Evolutionary conservation across 37 sponge, comb jelly and placozoan genomes (phyloP).

Genomic region (Spongia lamella): DNA sequence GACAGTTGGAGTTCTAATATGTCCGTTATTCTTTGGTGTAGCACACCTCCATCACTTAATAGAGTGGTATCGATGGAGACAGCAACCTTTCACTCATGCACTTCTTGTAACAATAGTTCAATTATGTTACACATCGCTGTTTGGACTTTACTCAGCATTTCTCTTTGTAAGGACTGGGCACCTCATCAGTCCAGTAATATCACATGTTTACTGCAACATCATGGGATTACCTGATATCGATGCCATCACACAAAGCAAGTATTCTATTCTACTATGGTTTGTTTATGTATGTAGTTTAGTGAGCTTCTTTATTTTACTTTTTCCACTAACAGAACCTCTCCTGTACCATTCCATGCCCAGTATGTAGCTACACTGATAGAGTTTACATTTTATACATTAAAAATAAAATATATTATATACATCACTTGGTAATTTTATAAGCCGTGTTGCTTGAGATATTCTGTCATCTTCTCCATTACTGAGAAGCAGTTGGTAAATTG

Average conservation of each 20-base stretch:
- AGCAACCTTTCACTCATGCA: conserved; percentile 21
- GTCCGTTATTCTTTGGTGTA: conserved; percentile 86
- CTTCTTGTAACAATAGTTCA: conserved; percentile 45
- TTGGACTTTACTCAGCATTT: conserved; percentile 77
- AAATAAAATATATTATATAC: no score
- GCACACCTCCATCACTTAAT: conserved; percentile 90
- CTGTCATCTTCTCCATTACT: conserved; percentile 75
- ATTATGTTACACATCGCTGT: conserved; percentile 70
- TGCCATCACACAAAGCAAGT: conserved; percentile 13
- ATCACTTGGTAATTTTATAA: neutral
- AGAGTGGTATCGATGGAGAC: conserved; percentile 45
- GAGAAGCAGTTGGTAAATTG: conserved; percentile 63
- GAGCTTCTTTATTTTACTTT: conserved; percentile 47
- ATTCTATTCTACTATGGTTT: conserved; percentile 12
- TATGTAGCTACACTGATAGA: no score
- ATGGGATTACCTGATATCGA: conserved; percentile 84
- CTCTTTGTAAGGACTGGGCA: conserved; percentile 76
- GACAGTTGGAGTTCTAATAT: conserved; percentile 46
- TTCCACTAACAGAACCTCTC: conserved; percentile 55
- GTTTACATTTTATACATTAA: no score
- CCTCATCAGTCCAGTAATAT: conserved; percentile 68
- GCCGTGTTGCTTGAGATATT: conserved; percentile 57
- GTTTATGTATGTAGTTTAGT: conserved; percentile 65
- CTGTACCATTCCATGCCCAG: conserved; percentile 5
- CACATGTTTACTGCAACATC: conserved; percentile 86